A percentile compares a stretch with the other conserved stretches of the same genome.
Evolutionary conservation across 2,888 invertebrate genomes (phyloP).

Genomic region (Seira sanloemensis): DNA sequence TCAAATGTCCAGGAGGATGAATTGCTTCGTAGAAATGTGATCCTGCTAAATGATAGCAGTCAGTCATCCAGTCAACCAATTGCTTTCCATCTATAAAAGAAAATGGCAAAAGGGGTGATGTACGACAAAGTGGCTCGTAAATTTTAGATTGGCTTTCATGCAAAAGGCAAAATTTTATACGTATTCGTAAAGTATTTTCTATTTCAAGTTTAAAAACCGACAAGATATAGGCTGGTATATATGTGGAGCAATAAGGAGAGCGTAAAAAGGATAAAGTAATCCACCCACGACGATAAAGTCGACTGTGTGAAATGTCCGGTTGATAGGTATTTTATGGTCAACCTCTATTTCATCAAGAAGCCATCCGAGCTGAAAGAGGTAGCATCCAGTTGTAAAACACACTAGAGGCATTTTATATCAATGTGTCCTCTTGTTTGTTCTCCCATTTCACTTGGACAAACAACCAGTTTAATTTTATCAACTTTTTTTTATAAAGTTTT

Average conservation of each 20-base stretch:
- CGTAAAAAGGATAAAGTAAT: conserved; percentile 29
- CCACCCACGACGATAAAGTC: conserved; percentile 38
- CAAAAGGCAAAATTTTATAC: too few relatives aligned
- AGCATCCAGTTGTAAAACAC: not conserved
- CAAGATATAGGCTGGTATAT: too few relatives aligned
- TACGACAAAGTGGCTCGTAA: conserved; percentile 63
- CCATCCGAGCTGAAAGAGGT: not conserved
- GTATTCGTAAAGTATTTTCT: conserved; percentile 16
- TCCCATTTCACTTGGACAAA: not conserved
- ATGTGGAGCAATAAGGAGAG: not conserved
- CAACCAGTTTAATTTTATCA: conserved; percentile 47
- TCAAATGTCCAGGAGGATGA: conserved; percentile 15
- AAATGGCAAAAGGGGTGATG: conserved; percentile 63
- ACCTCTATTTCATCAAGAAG: conserved; percentile 4
- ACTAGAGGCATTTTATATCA: not conserved
- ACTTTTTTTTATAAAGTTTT: not conserved
- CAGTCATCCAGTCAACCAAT: conserved; percentile 56
- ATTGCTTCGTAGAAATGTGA: not conserved
- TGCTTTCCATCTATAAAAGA: conserved; percentile 56
- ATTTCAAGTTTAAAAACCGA: too few relatives aligned
- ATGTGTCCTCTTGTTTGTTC: not conserved
- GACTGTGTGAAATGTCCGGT: conserved; percentile 39
- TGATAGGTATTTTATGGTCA: conserved; percentile 46
- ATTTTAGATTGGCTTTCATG: conserved; percentile 61
- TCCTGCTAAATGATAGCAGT: conserved; percentile 36